phyloP scores from a whole-genome alignment of 2,797 vertebrate genomes.

The Antennarius maculatus region DNA sequence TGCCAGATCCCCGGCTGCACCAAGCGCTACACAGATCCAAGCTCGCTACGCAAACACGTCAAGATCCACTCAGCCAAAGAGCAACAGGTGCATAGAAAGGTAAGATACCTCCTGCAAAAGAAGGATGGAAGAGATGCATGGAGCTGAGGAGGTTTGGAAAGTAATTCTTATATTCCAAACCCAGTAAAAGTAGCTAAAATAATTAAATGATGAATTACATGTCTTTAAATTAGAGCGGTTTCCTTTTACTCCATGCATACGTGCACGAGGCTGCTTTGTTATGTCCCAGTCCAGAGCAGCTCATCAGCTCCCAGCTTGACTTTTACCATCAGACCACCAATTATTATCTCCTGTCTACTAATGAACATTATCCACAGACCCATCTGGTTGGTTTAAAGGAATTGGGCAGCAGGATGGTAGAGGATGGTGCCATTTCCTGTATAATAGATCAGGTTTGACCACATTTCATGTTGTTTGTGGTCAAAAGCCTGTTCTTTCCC shows the following conservation, averaged over 20 bases:
- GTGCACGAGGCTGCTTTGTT: background rate
- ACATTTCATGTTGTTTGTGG: constrained; percentile 74
- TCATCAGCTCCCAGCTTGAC: constrained; percentile 7
- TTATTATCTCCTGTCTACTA: constrained; percentile 35
- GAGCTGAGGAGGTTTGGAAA: background rate
- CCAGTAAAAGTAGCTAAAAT: background rate
- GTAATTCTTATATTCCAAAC: background rate
- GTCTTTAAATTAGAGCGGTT: background rate
- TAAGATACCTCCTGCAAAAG: constrained; percentile 72
- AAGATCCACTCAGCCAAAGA: constrained; percentile 98
- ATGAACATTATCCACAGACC: constrained; percentile 54
- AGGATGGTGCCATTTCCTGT: constrained; percentile 15
- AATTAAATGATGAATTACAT: background rate
- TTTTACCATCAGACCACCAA: constrained; percentile 34
- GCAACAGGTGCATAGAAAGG: constrained; percentile 97
- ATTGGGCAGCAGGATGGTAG: constrained; percentile 19
- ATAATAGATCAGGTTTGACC: constrained; percentile 78
- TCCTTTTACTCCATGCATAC: too few species aligned
- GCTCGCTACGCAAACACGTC: constrained; percentile 97
- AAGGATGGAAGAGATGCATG: background rate
- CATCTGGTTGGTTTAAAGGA: constrained; percentile 53
- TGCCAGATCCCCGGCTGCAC: constrained; percentile 98
- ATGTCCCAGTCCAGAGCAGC: background rate
- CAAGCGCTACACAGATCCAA: constrained; percentile 98
- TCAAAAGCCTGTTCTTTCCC: constrained; percentile 76